A percentile compares a stretch with the other conserved stretches of the same genome.
phyloP scores from a whole-genome alignment of 2,888 invertebrate species.

The Smittia aterrima region DNA sequence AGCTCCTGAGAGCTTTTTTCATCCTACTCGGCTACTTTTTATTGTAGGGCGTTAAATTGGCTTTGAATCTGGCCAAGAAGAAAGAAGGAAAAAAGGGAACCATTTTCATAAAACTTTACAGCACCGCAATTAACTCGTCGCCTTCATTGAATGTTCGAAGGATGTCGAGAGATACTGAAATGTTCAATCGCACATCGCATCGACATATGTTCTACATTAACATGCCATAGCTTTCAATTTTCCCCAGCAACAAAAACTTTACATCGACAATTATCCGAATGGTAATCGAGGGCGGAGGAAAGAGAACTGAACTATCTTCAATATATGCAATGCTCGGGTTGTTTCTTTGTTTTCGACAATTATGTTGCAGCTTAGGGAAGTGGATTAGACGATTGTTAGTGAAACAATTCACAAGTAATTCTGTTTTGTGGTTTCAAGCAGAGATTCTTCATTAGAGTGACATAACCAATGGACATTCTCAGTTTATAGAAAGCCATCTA shows the following conservation, averaged over 20 bases:
- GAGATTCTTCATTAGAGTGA: too few relatives aligned
- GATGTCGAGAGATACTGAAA: too few relatives aligned
- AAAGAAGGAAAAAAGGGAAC: background rate
- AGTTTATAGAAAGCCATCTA: too few relatives aligned
- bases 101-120: slow-evolving; percentile 31
- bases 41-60: background rate
- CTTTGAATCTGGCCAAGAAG: background rate
- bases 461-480: too few relatives aligned
- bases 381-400: background rate
- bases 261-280: slow-evolving; percentile 20
- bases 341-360: background rate
- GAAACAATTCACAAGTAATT: background rate
- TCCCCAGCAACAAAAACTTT: background rate
- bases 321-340: background rate
- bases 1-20: background rate
- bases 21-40: background rate
- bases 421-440: background rate
- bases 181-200: background rate
- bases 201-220: slow-evolving; percentile 33
- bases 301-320: background rate
- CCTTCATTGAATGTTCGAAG: too few relatives aligned
- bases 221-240: slow-evolving; percentile 11
- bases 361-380: background rate
- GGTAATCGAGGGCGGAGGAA: slow-evolving; percentile 5
- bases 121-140: slow-evolving; percentile 27